Evolutionary conservation across 2,113 vertebrate genomes (phyloP).

Genomic region (Panthera tigris): DNA sequence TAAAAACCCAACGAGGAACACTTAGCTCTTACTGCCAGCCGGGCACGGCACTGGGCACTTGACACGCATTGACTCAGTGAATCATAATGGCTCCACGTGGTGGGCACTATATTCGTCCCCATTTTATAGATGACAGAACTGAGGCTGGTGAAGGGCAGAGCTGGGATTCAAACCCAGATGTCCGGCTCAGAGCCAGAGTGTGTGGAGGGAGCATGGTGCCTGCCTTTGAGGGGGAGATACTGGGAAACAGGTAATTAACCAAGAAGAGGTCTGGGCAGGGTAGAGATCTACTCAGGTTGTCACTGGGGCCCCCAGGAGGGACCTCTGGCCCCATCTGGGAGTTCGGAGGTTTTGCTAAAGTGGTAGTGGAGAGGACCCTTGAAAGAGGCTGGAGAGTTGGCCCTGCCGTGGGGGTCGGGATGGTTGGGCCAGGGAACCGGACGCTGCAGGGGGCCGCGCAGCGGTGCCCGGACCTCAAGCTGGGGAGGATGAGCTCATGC

Average conservation of each 20-base stretch:
- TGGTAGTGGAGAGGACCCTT: not conserved
- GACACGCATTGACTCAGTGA: not conserved
- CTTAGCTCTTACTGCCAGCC: not conserved
- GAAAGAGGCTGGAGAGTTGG: not conserved
- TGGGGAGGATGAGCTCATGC: not conserved
- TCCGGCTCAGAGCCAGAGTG: not conserved
- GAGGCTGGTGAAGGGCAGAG: not conserved
- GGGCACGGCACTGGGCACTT: fast-evolving
- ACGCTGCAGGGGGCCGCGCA: too few species aligned
- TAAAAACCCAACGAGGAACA: not conserved
- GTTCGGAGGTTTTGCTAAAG: not conserved
- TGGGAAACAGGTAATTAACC: not conserved
- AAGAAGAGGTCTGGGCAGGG: not conserved
- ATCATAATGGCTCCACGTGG: not conserved
- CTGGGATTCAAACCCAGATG: not conserved
- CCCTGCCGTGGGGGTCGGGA: not conserved
- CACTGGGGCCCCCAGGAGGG: not conserved
- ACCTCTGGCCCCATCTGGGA: not conserved
- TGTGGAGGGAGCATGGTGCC: not conserved
- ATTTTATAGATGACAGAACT: not conserved
- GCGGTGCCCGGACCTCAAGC: not conserved
- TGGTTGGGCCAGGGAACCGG: not conserved
- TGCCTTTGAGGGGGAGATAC: not conserved
- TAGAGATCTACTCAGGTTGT: not conserved
- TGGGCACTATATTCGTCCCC: not conserved